Evolutionary conservation across 2,888 invertebrate genomes (phyloP).

Genomic region (Trichogramma evanescens): DNA sequence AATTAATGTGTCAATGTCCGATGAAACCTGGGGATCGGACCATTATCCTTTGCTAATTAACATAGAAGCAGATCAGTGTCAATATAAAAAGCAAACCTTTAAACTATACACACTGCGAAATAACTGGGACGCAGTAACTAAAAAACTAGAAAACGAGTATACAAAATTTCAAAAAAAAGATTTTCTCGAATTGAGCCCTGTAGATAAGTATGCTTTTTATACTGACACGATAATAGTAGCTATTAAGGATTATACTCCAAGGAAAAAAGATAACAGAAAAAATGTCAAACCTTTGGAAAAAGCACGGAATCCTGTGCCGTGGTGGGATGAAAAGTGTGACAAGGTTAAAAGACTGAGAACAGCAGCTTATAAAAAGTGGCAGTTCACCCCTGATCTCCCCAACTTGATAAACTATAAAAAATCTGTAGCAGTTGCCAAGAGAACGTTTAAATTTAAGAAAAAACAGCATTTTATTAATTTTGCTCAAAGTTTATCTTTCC

Average conservation of each 20-base stretch:
- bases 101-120: constrained; percentile 5
- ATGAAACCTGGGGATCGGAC: constrained; percentile 5
- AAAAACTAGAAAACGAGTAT: background rate
- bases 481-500: background rate
- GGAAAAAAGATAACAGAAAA: background rate
- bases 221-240: background rate
- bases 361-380: constrained; percentile 6
- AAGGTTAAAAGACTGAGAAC: constrained; percentile 1
- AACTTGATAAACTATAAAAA: constrained; percentile 5
- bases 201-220: constrained; percentile 5
- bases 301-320: constrained; percentile 7
- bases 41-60: constrained; percentile 4
- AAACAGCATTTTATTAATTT: constrained; percentile 5
- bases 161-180: background rate
- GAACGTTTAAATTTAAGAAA: constrained; percentile 7
- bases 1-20: background rate
- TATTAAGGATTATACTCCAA: background rate
- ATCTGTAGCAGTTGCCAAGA: background rate
- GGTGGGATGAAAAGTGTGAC: constrained; percentile 13
- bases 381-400: background rate
- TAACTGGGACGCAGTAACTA: constrained; percentile 6
- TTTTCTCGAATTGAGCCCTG: background rate
- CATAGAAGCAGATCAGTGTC: constrained; percentile 5
- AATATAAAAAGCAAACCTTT: constrained; percentile 10
- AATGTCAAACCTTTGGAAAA: too few species aligned